phyloP scores from a whole-genome alignment of 2,797 vertebrate genomes.

The Enteromius unitaeniatus region DNA sequence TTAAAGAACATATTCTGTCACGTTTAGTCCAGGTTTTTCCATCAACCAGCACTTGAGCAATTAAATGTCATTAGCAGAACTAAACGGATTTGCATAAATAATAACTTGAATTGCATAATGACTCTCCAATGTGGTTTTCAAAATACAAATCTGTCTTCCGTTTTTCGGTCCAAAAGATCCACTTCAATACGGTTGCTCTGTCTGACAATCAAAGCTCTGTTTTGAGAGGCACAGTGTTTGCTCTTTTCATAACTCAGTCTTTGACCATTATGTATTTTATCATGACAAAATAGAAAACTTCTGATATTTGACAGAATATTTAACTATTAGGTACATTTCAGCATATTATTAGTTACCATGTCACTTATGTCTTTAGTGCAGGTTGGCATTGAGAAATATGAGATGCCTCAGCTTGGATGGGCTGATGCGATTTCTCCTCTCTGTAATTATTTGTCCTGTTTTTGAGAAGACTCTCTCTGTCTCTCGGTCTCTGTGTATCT shows the following conservation, averaged over 20 bases:
- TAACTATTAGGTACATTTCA: conserved; percentile 23
- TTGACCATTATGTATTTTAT: neutral
- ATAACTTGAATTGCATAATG: neutral
- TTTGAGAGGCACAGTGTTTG: neutral
- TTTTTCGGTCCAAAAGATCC: neutral
- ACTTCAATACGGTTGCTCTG: neutral
- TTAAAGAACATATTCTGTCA: conserved; percentile 14
- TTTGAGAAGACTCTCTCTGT: too few relatives aligned
- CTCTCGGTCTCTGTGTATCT: too few relatives aligned
- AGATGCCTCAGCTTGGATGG: too few relatives aligned
- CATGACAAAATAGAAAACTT: neutral
- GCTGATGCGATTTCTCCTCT: too few relatives aligned
- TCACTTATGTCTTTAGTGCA: too few relatives aligned
- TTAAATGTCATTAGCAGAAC: conserved; percentile 17
- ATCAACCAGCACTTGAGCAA: neutral
- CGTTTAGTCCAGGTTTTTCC: neutral
- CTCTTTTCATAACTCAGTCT: neutral
- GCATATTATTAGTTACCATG: conserved; percentile 17
- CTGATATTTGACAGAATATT: neutral
- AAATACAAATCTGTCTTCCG: neutral
- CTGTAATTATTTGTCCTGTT: too few relatives aligned
- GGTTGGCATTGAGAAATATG: too few relatives aligned
- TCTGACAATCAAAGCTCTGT: neutral
- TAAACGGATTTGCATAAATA: conserved; percentile 29
- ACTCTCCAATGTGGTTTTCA: neutral